Percentiles rank a stretch among this genome's conserved stretches.
These are phyloP conservation scores for Craniophora ligustri DNA, from an alignment of 2,888 invertebrate species.

Conservation along the genomic window DNA sequence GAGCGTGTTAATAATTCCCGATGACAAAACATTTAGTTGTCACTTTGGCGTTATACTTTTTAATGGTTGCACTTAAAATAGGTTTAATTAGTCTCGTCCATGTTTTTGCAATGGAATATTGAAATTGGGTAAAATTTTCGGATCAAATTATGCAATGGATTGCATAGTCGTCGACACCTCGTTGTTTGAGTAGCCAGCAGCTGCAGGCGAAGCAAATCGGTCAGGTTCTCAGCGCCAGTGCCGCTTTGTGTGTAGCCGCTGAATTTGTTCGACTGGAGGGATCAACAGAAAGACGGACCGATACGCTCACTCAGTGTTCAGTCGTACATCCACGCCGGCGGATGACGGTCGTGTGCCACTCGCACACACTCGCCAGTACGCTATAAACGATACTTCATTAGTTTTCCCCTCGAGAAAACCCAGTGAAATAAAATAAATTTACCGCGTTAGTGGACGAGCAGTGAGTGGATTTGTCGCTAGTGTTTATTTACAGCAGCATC, in stretches of 20 bases:
- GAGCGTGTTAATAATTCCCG: not conserved
- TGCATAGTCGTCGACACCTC: slow-evolving; percentile 56
- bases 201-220: slow-evolving; percentile 72
- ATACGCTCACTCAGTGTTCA: slow-evolving; percentile 61
- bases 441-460: slow-evolving; percentile 59
- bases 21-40: slow-evolving; percentile 9
- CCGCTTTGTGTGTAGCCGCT: slow-evolving; percentile 45
- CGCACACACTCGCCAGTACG: slow-evolving; percentile 31
- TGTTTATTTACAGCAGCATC: slow-evolving; percentile 49
- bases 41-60: not conserved
- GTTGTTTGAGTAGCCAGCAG: slow-evolving; percentile 47
- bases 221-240: slow-evolving; percentile 67
- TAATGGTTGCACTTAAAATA: slow-evolving; percentile 1
- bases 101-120: slow-evolving; percentile 11
- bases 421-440: slow-evolving; percentile 75
- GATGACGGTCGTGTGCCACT: slow-evolving; percentile 16
- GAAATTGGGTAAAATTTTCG: slow-evolving; percentile 4
- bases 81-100: slow-evolving; percentile 17
- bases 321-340: slow-evolving; percentile 61
- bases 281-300: slow-evolving; percentile 61
- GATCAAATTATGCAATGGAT: slow-evolving; percentile 54
- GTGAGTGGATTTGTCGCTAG: slow-evolving; percentile 72
- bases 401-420: slow-evolving; percentile 82
- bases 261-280: slow-evolving; percentile 59
- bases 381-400: slow-evolving; percentile 73